Evolutionary conservation across 2,888 invertebrate species (phyloP), one percentile per base, ranked within the genome.

Genomic region (Strigamia transsilvanica): DNA sequence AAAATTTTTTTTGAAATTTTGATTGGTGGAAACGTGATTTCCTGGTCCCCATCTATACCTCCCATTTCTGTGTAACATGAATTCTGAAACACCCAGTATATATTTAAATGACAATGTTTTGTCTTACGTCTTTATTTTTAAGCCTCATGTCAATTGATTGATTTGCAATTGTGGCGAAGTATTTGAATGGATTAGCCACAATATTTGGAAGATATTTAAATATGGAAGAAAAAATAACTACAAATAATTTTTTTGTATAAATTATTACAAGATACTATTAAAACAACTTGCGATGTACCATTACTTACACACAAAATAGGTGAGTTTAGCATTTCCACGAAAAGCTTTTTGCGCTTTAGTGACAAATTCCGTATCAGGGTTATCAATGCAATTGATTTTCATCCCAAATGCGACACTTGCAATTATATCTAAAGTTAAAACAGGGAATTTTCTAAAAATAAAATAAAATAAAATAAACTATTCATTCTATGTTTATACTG

Each of bases 391-490:
- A 34, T 82, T 80, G 15, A 27, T 18, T 79, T 79, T 79, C 34
- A 80, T 80, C 21, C 82, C 82, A 51, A 82, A 82, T 27, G 82
- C 80, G 32, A 80, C 80, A n/a, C n/a, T 79, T 15, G 79, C 82
- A n/a, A 82, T 82, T 15, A 82, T 38, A 32, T 82, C 82, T 15
- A 82, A 12, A 2, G 82, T 46, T 21, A 41, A 82, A 0, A 32
- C 41, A 18, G 42, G 38, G 12, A 82, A 34, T 15, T 27, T 27
- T 81, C 82, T 82, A 34, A 79, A n/a, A n/a, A n/a, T n/a, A n/a
- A n/a, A n/a, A n/a, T n/a, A 82, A 51, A 18, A 15, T n/a, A 79
- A 21, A 34, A 42, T 18, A n/a, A 79, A 78, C 1, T 10, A 32
- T 21, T 9, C 9, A 27, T 1, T 27, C 3, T 2, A 27, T 27